Evolutionary conservation across 2,888 invertebrate genomes (phyloP).

Genomic region (Drosophila mimica): DNA sequence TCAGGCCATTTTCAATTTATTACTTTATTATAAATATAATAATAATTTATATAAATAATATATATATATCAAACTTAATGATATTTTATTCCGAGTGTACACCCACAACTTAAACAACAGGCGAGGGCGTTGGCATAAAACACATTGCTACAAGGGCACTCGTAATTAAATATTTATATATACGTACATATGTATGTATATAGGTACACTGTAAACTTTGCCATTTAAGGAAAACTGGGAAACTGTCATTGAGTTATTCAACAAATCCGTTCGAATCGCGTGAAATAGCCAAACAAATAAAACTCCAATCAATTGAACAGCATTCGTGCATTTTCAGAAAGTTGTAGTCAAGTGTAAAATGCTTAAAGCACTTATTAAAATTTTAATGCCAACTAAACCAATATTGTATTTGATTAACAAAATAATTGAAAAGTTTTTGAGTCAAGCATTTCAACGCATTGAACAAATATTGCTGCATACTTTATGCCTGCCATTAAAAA

Average conservation of each 20-base stretch:
- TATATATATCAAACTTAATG: background rate
- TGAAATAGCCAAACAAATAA: slow-evolving; percentile 27
- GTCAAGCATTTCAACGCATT: background rate
- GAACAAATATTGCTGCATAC: slow-evolving; percentile 22
- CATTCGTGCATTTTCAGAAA: slow-evolving; percentile 3
- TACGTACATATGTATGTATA: background rate
- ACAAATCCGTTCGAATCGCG: slow-evolving; percentile 20
- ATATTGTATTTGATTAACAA: slow-evolving; percentile 2
- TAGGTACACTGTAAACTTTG: slow-evolving; percentile 2
- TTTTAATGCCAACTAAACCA: background rate
- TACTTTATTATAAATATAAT: background rate
- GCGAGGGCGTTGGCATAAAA: slow-evolving; percentile 11
- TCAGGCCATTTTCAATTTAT: background rate
- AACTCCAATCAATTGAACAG: slow-evolving; percentile 41
- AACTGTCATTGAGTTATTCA: background rate
- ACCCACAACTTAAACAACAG: slow-evolving; percentile 6
- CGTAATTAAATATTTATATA: slow-evolving; percentile 38
- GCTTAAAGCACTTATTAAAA: background rate
- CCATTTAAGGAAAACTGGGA: background rate
- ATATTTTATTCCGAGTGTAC: slow-evolving; percentile 9
- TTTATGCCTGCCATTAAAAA: background rate
- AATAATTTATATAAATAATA: too few relatives aligned
- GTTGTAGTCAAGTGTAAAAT: slow-evolving; percentile 1
- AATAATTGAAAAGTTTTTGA: background rate
- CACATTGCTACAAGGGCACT: slow-evolving; percentile 9